Evolutionary conservation across 1,140 invertebrate species (phyloP), one percentile per base, ranked within the genome.

Genomic region (Hyles euphorbiae): DNA sequence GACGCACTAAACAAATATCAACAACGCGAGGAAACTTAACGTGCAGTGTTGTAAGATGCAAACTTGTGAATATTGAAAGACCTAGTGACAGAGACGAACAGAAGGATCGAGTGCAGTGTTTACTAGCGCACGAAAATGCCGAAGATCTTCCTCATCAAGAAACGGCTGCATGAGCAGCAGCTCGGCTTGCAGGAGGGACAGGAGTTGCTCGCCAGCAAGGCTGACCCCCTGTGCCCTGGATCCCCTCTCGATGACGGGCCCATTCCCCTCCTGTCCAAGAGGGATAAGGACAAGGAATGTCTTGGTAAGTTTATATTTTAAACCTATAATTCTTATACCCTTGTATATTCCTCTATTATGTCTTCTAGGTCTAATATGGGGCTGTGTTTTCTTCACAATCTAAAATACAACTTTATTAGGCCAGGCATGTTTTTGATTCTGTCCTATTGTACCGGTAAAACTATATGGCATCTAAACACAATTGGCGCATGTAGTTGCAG

Each of bases 141-240:
- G 89, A 96, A 97, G 91, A 96, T 97, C 82, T 97, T 96, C 85
- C 85, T 96, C 64, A 95, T 96, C 72, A 96, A 96, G 87, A 95
- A 96, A 81, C 92, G 95, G 73, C 90, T 96, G 90, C 94, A 95
- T 68, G 94, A 96, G 92, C 95, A 96, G 91, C 96, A 96, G 88
- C 90, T 95, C 74, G 92, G 93, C 58, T 84, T 96, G 70, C 88
- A 94, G 74, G 95, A 96, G 76, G 92, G 93, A 45, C 94, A 96
- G 83, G 95, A 95, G 80, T 83, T 92, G 72, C 81, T 92, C 40
- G 86, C 86, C 53, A 83, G 86, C 72, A 92, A 92, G 74, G 83
- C 83, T 51, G 89, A 91, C 72, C 80, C 85, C 34, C 82, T 87
- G 72, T 89, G 74, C 71, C 82, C 79, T 62, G 86, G 85, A 67